These are phyloP conservation scores for Brachionus calyciflorus DNA, from an alignment of 1,140 invertebrate genomes.

Conservation along the genomic window DNA sequence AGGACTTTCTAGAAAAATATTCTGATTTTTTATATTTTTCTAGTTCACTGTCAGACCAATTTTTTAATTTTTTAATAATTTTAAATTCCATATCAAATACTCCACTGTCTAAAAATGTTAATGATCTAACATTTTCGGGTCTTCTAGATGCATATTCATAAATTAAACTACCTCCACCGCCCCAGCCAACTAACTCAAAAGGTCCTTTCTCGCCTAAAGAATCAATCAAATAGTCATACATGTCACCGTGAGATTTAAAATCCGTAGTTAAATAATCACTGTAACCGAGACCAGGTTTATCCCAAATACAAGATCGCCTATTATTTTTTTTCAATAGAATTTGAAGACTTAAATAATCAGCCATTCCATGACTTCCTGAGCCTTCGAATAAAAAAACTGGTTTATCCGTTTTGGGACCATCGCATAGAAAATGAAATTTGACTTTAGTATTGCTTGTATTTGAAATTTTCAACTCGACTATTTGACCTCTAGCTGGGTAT, in stretches of 20 bases:
- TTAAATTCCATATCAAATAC: not conserved
- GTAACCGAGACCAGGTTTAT: constrained; percentile 35
- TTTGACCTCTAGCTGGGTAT: constrained; percentile 33
- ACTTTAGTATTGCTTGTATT: not conserved
- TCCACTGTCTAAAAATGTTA: not conserved
- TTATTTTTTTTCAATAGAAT: not conserved
- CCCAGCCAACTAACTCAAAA: constrained; percentile 25
- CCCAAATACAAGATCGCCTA: constrained; percentile 43
- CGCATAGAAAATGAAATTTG: constrained; percentile 37
- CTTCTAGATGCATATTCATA: constrained; percentile 32
- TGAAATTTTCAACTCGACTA: constrained; percentile 10
- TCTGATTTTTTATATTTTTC: not conserved
- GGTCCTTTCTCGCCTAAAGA: not conserved
- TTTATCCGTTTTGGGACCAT: not conserved
- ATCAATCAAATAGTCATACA: constrained; percentile 24
- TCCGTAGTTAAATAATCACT: constrained; percentile 36
- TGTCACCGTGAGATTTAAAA: not conserved
- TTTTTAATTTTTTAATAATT: constrained; percentile 19
- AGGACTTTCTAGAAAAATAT: not conserved
- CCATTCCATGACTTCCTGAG: constrained; percentile 19
- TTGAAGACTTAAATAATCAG: constrained; percentile 33
- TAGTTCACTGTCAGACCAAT: not conserved
- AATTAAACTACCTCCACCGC: constrained; percentile 11
- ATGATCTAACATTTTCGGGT: not conserved
- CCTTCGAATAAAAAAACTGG: constrained; percentile 41